These are phyloP conservation scores for Pseudonaja textilis DNA, from an alignment of 2,113 vertebrate genomes.

Conservation along the genomic window DNA sequence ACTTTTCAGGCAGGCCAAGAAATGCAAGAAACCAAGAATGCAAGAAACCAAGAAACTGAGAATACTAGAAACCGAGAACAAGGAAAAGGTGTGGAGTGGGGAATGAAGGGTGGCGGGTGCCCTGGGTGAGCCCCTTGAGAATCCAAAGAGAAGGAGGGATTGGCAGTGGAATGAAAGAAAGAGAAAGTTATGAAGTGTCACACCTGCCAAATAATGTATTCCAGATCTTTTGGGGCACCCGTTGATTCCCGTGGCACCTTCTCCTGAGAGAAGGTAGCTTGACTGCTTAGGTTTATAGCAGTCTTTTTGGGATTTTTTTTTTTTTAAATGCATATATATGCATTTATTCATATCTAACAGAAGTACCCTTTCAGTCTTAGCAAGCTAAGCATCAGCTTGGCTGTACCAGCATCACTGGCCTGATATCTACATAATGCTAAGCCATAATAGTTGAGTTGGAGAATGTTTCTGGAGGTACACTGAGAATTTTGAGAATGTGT, in stretches of 20 bases:
- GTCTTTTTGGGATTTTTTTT: background rate
- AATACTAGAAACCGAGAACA: accelerated
- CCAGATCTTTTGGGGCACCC: background rate
- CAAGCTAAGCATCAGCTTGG: background rate
- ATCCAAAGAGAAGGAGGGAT: accelerated
- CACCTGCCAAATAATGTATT: background rate
- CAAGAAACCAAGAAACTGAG: background rate
- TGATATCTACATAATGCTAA: background rate
- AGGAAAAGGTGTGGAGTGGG: background rate
- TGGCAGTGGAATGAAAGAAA: background rate
- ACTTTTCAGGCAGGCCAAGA: background rate
- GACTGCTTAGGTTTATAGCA: background rate
- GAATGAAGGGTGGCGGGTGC: background rate
- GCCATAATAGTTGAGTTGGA: background rate
- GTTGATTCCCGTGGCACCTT: background rate
- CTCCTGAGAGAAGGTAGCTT: background rate
- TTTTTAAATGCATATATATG: background rate
- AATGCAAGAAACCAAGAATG: background rate
- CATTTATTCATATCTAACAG: background rate
- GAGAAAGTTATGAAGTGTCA: background rate
- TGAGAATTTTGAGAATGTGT: background rate
- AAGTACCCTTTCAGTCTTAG: background rate
- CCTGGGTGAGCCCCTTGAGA: background rate
- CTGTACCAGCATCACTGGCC: background rate
- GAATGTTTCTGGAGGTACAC: background rate